Evolutionary conservation across 2,797 vertebrate genomes (phyloP).

Genomic region (Gorsachius magnificus): DNA sequence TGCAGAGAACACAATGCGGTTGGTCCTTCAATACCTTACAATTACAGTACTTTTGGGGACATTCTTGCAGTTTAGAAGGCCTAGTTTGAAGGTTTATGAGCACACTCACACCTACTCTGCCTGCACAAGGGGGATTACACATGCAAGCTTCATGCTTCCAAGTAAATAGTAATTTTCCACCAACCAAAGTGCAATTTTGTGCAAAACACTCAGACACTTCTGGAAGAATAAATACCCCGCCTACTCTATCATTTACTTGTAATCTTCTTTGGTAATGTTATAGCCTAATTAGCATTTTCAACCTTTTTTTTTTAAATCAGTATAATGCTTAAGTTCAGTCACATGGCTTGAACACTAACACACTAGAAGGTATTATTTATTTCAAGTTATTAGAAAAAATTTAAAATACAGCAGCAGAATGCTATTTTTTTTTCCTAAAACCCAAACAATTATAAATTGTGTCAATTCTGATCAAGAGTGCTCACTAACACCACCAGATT

Average conservation of each 20-base stretch:
- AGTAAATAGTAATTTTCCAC: background rate
- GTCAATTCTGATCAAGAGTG: background rate
- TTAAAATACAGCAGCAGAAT: background rate
- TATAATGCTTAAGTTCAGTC: background rate
- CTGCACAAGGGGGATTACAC: background rate
- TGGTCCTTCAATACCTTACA: background rate
- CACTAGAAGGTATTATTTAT: background rate
- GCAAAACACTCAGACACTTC: background rate
- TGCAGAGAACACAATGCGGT: constrained; percentile 5
- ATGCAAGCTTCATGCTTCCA: background rate
- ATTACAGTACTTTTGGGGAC: accelerated
- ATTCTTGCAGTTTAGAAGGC: background rate
- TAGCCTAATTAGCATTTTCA: background rate
- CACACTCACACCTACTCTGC: background rate
- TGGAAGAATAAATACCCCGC: background rate
- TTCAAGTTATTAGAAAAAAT: background rate
- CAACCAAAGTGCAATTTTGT: accelerated
- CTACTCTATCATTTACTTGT: background rate
- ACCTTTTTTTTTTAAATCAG: background rate
- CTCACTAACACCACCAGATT: background rate
- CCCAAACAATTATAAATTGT: background rate
- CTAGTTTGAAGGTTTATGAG: background rate
- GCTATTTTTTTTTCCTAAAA: background rate
- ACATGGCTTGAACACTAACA: background rate
- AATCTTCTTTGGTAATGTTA: background rate